Evolutionary conservation across 2,888 invertebrate genomes (phyloP), one percentile per base, ranked within the genome.

Genomic region (Pammene aurita): DNA sequence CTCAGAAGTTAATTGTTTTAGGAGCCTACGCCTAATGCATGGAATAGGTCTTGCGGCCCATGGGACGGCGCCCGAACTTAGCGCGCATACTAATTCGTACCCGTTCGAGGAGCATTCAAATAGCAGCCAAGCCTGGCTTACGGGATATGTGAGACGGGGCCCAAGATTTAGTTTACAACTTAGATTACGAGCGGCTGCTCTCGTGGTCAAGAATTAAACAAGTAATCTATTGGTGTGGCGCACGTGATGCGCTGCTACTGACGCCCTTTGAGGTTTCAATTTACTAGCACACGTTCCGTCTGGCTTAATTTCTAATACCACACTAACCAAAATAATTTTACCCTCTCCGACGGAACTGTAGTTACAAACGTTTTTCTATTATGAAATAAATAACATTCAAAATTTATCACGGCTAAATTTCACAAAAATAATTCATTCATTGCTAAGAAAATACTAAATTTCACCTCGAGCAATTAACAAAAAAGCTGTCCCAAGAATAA

Each of bases 111-210:
- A 84, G 81, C 90, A 90, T 92, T 90, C 90, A 89, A 90, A 90
- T 86, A 86, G 83, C 86, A 83, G 81, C 84, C 79, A 76, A 85
- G 87, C 88, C 87, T 74, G 80, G 92, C 89, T 91, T 92, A 91
- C 84, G 69, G 78, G 90, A 90, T 90, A 91, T 92, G 92, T 91
- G 91, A 89, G 88, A 87, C 86, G 83, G 78, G 77, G 77, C 86
- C 89, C 84, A 92, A 92, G 92, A 90, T 88, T 90, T 91, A 91
- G 89, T 91, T 89, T 89, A 90, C 88, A 90, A 91, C 91, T 91
- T 87, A 91, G 90, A 92, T 92, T 92, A 90, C 85, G 76, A 77
- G 71, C 78, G 74, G 76, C 75, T 73, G 76, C 80, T 76, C 77
- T 76, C 79, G 84, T 89, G 92, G 92, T 92, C 92, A 92, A 92